Evolutionary conservation across 2,888 invertebrate species (phyloP), one percentile per base, ranked within the genome.

Genomic region (Rhagonycha lutea): DNA sequence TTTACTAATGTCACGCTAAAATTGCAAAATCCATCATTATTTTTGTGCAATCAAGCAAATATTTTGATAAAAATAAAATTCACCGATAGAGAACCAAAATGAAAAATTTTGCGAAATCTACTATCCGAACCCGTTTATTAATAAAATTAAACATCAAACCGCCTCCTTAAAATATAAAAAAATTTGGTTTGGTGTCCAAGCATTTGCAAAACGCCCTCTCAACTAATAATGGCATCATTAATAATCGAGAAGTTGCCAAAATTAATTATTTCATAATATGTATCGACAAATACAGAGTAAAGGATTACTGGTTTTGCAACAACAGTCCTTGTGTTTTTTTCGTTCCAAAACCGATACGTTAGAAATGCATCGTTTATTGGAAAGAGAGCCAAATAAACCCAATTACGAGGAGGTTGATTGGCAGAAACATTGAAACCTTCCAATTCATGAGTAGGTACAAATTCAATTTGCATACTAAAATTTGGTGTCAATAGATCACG

Each of bases 41-140:
- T 26, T 70, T 24, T 68, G 70, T 68, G 69, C 74, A 68, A 28
- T 67, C 29, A 68, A 74, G 74, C 70, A 70, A 68, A 70, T n/a
- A 67, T 70, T 23, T 60, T 75, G 62, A 62, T 14, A 71, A 68
- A 68, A 70, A 18, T 18, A 18, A 18, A 18, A 18, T 18, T 18
- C n/a, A n/a, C n/a, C n/a, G n/a, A n/a, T n/a, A n/a, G n/a, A 18
- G 18, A 18, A 18, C 18, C 18, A 18, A 18, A 18, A 2, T 18
- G 18, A 18, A 18, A 18, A 18, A 18, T 18, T 18, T 18, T n/a
- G n/a, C n/a, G n/a, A n/a, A n/a, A n/a, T n/a, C n/a, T n/a, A n/a
- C n/a, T n/a, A n/a, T n/a, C n/a, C n/a, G n/a, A n/a, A n/a, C n/a
- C n/a, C n/a, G n/a, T n/a, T n/a, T n/a, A n/a, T n/a, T n/a, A n/a